Base-by-base conservation (phyloP, 2,113 vertebrate species). In the Pipa parva region DNA sequence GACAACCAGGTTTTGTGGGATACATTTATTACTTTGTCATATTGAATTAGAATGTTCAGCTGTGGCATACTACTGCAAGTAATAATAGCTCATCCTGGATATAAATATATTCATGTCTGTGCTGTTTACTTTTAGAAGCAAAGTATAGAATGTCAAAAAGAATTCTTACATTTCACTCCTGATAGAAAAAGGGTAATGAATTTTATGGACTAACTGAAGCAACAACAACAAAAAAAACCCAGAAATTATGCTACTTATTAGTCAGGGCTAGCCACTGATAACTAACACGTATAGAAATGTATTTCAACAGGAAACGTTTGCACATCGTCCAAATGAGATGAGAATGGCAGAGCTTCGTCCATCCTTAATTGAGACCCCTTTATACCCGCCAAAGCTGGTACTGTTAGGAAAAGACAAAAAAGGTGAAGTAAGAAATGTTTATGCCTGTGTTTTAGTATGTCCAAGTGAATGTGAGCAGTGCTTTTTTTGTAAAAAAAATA, bases 331-430 rank as follows among this genome's bases (percentile, higher is more conserved):
- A 71, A 97, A 92, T 51, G 95, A 99, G 84, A 93, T 99, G 85
- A 93, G 97, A 63, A 97, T 99, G 82, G 96, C 93, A 66, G 97
- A 99, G 75, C 95, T 99, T 90, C 92, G 94, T 71, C 94, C 95
- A 21, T 97, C 95, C 74, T 87, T 99, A 81, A 91, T 96, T 63
- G 97, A 99, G 83, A 92, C 94, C 20, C 89, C 95, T 5, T 89
- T 99, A 81, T 99, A 98, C 86, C 97, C 95, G 73, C 97, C 97
- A 76, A 99, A 99, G 80, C 95, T 98, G 80, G 94, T 99, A 69
- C 85, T 99, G 59, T 88, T 99, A 82, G 91, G 94, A 75, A 99
- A 99, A 83, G 97, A 99, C 71, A 97, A 97, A 85, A 99, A 99
- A 96, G 97, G 97, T 99, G n/a, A 42, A 15, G 1, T n/a, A 1